Conservation (phyloP, 2,888 invertebrate species). For the Parnassius orleans region DNA sequence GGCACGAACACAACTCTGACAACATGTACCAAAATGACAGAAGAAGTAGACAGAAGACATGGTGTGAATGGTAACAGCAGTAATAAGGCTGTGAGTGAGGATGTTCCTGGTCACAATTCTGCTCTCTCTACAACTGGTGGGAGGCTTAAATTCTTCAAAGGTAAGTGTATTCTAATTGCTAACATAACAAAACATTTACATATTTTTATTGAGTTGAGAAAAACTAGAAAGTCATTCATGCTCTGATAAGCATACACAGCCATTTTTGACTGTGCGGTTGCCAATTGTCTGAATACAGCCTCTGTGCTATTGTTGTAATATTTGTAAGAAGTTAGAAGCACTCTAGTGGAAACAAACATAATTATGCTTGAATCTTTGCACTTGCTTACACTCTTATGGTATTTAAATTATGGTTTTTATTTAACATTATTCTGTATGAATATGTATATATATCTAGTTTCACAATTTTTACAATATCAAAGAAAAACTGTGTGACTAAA, state of each 20-base stretch:
- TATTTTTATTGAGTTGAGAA: slow-evolving; percentile 34
- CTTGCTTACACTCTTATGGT: slow-evolving; percentile 19
- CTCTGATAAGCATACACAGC: slow-evolving; percentile 73
- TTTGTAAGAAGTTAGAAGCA: slow-evolving; percentile 62
- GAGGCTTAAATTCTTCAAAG: slow-evolving; percentile 90
- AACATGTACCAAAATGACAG: slow-evolving; percentile 85
- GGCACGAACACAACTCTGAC: slow-evolving; percentile 84
- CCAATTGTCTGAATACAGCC: slow-evolving; percentile 68
- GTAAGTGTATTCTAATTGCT: slow-evolving; percentile 56
- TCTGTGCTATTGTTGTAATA: slow-evolving; percentile 68
- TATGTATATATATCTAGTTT: not conserved
- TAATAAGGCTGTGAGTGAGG: slow-evolving; percentile 76
- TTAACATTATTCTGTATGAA: not conserved
- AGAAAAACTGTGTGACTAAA: too few species aligned
- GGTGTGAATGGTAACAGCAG: slow-evolving; percentile 86
- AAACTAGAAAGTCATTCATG: slow-evolving; percentile 79
- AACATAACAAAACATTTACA: slow-evolving; percentile 31
- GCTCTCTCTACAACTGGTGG: slow-evolving; percentile 82
- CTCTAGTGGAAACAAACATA: slow-evolving; percentile 56
- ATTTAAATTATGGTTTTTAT: slow-evolving; percentile 15
- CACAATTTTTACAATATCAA: too few species aligned
- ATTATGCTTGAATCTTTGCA: slow-evolving; percentile 16
- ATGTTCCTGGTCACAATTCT: slow-evolving; percentile 69
- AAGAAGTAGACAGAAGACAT: slow-evolving; percentile 86
- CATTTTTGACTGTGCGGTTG: slow-evolving; percentile 62